phyloP scores from a whole-genome alignment of 2,113 vertebrate species.

The Calidris pugnax region DNA sequence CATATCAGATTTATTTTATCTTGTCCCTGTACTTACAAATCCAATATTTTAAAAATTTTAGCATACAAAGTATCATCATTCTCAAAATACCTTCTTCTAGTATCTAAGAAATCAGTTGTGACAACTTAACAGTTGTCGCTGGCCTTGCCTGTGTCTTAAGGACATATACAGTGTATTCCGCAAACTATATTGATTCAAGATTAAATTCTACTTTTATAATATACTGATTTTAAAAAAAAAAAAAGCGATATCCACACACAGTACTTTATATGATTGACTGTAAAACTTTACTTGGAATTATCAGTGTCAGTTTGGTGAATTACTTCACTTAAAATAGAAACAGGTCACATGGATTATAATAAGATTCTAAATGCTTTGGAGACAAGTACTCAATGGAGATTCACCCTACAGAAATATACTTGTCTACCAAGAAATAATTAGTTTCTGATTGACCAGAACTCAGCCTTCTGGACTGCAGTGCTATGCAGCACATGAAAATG shows the following conservation, averaged over 20 bases:
- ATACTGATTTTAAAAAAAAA: neutral
- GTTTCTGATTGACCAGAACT: slow-evolving; percentile 14
- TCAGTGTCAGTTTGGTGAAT: slow-evolving; percentile 54
- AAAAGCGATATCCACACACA: neutral
- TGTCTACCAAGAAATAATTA: slow-evolving; percentile 44
- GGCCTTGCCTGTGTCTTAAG: neutral
- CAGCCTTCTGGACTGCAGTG: neutral
- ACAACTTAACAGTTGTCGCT: neutral
- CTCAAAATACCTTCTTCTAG: slow-evolving; percentile 14
- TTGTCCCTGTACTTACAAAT: slow-evolving; percentile 43
- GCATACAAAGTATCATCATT: slow-evolving; percentile 18
- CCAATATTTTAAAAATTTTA: slow-evolving; percentile 31
- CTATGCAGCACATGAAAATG: neutral
- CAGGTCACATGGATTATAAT: slow-evolving; percentile 51
- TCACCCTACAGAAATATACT: slow-evolving; percentile 49
- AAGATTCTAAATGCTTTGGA: slow-evolving; percentile 53
- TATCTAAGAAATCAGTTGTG: neutral
- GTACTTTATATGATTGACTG: neutral
- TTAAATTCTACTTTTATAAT: neutral
- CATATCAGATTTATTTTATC: slow-evolving; percentile 7
- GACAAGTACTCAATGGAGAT: slow-evolving; percentile 45
- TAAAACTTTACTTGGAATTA: slow-evolving; percentile 39
- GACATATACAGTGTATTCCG: neutral
- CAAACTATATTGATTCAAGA: neutral
- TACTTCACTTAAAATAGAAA: slow-evolving; percentile 59